These are phyloP conservation scores for Astatoreochromis straeleni DNA, from an alignment of 2,113 vertebrate species.

Conservation along the genomic window DNA sequence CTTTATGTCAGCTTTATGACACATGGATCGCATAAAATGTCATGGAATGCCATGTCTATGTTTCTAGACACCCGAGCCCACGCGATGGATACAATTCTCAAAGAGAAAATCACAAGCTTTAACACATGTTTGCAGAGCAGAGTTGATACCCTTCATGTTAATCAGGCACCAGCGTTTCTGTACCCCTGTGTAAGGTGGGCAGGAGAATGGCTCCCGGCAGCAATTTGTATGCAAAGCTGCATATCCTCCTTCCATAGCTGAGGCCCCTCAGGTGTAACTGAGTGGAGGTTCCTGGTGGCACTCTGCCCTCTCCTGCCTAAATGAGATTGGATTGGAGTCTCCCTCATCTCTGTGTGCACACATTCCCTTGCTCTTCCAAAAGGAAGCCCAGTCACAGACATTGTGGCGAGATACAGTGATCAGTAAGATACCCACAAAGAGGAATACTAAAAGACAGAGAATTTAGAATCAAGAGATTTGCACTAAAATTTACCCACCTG, in stretches of 20 bases:
- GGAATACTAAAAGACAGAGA: background rate
- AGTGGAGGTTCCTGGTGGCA: conserved; percentile 39
- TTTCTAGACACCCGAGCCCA: conserved; percentile 1
- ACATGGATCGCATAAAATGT: conserved; percentile 57
- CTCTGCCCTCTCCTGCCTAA: conserved; percentile 27
- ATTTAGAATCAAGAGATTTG: background rate
- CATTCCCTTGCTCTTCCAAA: background rate
- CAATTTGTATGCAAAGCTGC: conserved; percentile 59
- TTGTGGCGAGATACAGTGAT: background rate
- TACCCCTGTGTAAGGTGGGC: conserved; percentile 28
- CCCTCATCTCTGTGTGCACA: background rate
- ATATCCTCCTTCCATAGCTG: conserved; percentile 40
- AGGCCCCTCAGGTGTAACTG: conserved; percentile 41
- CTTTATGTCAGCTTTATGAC: conserved; percentile 63
- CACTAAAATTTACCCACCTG: conserved; percentile 19
- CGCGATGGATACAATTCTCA: conserved; percentile 22
- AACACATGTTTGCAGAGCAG: conserved; percentile 42
- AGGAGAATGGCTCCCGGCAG: conserved; percentile 14
- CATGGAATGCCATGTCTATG: conserved; percentile 50
- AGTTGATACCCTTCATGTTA: conserved; percentile 30
- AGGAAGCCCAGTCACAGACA: background rate
- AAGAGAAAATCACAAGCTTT: conserved; percentile 11
- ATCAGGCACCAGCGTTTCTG: conserved; percentile 44
- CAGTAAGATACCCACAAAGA: background rate
- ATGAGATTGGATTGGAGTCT: conserved; percentile 19